Evolutionary conservation across 2,888 invertebrate species (phyloP).

Genomic region (Orchestes rusci): DNA sequence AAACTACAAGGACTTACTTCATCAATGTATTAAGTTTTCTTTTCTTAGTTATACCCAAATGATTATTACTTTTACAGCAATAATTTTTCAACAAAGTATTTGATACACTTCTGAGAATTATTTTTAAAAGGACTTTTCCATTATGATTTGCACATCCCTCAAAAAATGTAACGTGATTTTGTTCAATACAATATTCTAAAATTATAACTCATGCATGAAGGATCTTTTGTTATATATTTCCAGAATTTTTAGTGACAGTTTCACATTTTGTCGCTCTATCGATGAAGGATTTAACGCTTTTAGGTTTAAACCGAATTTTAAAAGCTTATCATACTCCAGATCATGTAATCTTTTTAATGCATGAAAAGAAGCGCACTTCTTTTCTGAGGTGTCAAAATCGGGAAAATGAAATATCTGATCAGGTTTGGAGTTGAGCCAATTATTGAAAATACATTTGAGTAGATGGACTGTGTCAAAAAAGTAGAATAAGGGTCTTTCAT

Average conservation of each 20-base stretch:
- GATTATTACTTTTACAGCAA: background rate
- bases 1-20: too few relatives aligned
- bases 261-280: constrained; percentile 6
- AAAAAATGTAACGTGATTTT: background rate
- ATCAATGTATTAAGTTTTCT: background rate
- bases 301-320: constrained; percentile 13
- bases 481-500: too few relatives aligned
- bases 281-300: constrained; percentile 14
- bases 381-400: constrained; percentile 9
- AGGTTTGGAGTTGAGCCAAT: too few relatives aligned
- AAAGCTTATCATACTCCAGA: constrained; percentile 14
- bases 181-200: background rate
- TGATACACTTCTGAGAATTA: background rate
- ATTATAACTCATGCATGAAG: background rate
- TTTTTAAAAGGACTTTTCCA: too few relatives aligned
- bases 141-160: background rate
- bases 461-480: too few relatives aligned
- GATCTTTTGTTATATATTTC: background rate
- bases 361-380: constrained; percentile 9
- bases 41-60: background rate
- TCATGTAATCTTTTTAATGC: constrained; percentile 13
- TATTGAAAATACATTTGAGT: too few relatives aligned
- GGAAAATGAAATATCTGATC: constrained; percentile 12
- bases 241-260: background rate
- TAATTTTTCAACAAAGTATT: constrained; percentile 1